These are phyloP conservation scores for Microtus richardsoni DNA, from an alignment of 2,113 vertebrate species.

Conservation along the genomic window DNA sequence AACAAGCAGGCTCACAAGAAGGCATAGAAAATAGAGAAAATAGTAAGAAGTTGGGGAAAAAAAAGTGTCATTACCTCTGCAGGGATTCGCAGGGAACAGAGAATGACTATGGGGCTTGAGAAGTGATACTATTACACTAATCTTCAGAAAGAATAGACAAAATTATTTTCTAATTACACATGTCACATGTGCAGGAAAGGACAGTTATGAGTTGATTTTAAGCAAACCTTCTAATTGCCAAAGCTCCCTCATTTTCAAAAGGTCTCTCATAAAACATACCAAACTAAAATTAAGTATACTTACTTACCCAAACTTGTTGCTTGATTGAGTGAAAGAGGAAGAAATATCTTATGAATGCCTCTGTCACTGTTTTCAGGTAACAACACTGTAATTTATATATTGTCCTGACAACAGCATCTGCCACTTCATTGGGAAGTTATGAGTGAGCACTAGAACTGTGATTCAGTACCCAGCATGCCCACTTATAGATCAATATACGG, in stretches of 20 bases:
- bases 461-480: conserved; percentile 1
- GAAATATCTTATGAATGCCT: neutral
- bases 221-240: neutral
- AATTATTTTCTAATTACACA: neutral
- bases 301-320: conserved; percentile 9
- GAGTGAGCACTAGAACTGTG: neutral
- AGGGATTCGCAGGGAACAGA: neutral
- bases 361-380: conserved; percentile 42
- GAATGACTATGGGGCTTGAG: neutral
- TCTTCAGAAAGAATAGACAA: neutral
- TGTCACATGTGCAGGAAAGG: neutral
- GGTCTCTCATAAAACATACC: neutral
- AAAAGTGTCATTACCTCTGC: neutral
- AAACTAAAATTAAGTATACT: conserved; percentile 17
- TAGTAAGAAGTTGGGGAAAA: neutral
- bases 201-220: conserved; percentile 7
- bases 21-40: neutral
- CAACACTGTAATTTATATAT: neutral
- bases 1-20: neutral
- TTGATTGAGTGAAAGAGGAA: conserved; percentile 35
- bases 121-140: neutral
- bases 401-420: neutral
- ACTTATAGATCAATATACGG: neutral
- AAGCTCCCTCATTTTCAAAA: neutral
- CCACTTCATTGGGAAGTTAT: conserved; percentile 25